phyloP scores from a whole-genome alignment of 2,888 invertebrate species.

The Clitarchus hookeri region DNA sequence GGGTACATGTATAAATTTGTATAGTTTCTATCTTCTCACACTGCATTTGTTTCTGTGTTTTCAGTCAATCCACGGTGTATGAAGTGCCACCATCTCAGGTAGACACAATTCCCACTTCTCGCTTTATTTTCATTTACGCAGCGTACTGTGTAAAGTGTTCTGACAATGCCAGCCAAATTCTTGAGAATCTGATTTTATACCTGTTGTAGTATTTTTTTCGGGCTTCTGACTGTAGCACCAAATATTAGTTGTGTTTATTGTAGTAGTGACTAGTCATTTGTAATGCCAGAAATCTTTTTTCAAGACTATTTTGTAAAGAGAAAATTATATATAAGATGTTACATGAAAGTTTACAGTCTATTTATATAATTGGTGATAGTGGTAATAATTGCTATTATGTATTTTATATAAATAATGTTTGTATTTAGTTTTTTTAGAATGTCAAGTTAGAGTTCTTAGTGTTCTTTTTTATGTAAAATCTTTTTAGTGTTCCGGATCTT shows the following conservation, averaged over 20 bases:
- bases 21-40: slow-evolving; percentile 11
- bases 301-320: slow-evolving; percentile 14
- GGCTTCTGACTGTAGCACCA: neutral
- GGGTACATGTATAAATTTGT: slow-evolving; percentile 23
- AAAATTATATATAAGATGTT: slow-evolving; percentile 10
- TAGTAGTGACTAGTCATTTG: neutral
- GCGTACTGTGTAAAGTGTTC: neutral
- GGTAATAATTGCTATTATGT: slow-evolving; percentile 8
- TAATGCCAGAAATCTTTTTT: slow-evolving; percentile 14
- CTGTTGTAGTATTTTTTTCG: neutral
- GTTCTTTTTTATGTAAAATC: neutral
- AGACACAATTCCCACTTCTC: neutral
- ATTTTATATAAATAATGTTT: slow-evolving; percentile 4
- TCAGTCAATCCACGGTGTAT: slow-evolving; percentile 51
- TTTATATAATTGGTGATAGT: slow-evolving; percentile 7
- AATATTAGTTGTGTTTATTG: neutral
- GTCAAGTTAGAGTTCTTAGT: neutral
- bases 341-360: slow-evolving; percentile 7
- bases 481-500: too few relatives aligned
- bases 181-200: neutral
- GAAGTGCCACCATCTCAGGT: slow-evolving; percentile 17
- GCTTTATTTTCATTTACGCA: neutral
- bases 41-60: slow-evolving; percentile 32
- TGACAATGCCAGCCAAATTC: neutral
- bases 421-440: neutral